These are phyloP conservation scores for Drosophila meridionalis DNA, from an alignment of 2,888 invertebrate genomes.

Conservation along the genomic window DNA sequence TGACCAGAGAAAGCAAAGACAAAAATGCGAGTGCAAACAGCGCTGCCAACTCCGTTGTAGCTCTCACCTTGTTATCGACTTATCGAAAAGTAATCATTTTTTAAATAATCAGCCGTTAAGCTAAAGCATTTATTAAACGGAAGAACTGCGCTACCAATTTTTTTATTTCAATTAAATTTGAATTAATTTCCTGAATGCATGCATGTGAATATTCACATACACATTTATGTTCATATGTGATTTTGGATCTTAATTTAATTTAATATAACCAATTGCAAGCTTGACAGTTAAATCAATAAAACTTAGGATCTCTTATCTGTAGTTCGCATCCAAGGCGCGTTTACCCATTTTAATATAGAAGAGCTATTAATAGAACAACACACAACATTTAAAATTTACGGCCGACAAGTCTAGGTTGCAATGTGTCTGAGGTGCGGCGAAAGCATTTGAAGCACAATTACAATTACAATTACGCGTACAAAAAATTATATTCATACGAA, in stretches of 20 bases:
- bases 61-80: constrained; percentile 26
- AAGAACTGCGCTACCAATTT: neutral
- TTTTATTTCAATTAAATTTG: neutral
- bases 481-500: constrained; percentile 39
- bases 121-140: neutral
- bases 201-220: neutral
- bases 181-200: neutral
- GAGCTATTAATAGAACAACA: constrained; percentile 2
- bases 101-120: constrained; percentile 11
- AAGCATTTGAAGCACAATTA: constrained; percentile 20
- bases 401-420: neutral
- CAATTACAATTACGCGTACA: constrained; percentile 29
- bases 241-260: too few species aligned
- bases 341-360: constrained; percentile 5
- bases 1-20: constrained; percentile 20
- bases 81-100: neutral
- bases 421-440: neutral
- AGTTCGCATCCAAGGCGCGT: neutral
- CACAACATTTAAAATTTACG: constrained; percentile 10
- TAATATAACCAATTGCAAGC: neutral
- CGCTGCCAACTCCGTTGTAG: constrained; percentile 16
- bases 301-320: neutral
- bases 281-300: neutral
- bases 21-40: neutral
- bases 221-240: neutral